A percentile compares a stretch with the other conserved stretches of the same genome.
Conservation (phyloP, 2,797 vertebrate genomes). For the Bradypodion ventrale region DNA sequence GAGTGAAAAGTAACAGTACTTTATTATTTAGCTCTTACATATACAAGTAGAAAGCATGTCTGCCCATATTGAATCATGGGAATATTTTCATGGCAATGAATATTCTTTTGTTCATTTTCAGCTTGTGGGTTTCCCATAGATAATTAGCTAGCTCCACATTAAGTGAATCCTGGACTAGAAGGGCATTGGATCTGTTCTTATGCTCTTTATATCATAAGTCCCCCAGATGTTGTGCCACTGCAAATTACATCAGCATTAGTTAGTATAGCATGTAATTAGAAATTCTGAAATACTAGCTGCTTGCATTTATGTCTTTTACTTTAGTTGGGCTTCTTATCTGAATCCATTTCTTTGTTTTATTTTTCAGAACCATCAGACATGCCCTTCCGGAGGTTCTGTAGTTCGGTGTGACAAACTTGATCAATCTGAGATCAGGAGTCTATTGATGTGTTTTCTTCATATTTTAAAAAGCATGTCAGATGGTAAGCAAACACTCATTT, state of each 20-base stretch:
- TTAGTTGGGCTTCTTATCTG: slow-evolving; percentile 15
- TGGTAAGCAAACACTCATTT: slow-evolving; percentile 76
- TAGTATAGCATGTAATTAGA: neutral
- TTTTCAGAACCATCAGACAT: slow-evolving; percentile 84
- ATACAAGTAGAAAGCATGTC: neutral
- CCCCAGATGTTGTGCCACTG: neutral
- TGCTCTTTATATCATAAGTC: neutral
- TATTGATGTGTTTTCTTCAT: slow-evolving; percentile 96
- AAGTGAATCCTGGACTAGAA: neutral
- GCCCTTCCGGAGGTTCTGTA: slow-evolving; percentile 82
- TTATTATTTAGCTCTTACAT: neutral
- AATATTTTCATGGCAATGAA: neutral
- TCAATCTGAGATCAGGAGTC: slow-evolving; percentile 92
- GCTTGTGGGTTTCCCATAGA: neutral
- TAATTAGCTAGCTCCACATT: neutral
- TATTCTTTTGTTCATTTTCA: neutral
- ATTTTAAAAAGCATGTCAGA: slow-evolving; percentile 98
- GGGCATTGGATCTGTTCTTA: neutral
- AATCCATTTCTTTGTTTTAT: slow-evolving; percentile 32
- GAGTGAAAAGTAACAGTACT: neutral
- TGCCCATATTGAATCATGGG: neutral
- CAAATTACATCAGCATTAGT: neutral
- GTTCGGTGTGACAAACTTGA: slow-evolving; percentile 95
- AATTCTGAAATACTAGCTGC: slow-evolving; percentile 15
- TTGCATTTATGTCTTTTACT: slow-evolving; percentile 31